Evolutionary conservation across 2,797 vertebrate species (phyloP).

Genomic region (Graptemys geographica): DNA sequence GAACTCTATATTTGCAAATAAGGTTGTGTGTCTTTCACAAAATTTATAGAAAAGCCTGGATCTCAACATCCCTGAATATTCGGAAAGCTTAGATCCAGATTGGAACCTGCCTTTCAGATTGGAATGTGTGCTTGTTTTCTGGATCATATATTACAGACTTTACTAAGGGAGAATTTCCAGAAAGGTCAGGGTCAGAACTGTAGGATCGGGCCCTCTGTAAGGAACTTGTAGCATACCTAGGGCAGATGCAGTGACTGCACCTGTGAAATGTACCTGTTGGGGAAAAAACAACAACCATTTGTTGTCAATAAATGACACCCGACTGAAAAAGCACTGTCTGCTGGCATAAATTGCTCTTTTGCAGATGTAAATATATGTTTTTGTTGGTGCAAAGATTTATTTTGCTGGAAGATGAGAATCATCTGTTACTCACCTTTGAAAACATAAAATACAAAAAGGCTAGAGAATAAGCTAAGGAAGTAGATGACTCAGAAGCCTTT

Average conservation of each 20-base stretch:
- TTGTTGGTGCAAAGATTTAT: background rate
- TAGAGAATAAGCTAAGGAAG: background rate
- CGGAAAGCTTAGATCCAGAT: background rate
- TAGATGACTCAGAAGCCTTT: background rate
- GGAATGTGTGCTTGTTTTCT: background rate
- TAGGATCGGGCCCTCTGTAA: background rate
- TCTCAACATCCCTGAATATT: background rate
- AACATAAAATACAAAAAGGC: background rate
- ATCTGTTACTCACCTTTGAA: background rate
- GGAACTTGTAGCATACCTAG: rapidly evolving
- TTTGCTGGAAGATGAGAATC: background rate
- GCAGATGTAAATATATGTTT: rapidly evolving
- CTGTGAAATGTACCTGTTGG: background rate
- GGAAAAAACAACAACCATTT: background rate
- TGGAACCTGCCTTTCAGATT: background rate
- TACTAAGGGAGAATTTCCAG: background rate
- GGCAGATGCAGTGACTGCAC: background rate
- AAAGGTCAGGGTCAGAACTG: background rate
- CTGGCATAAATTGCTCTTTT: background rate
- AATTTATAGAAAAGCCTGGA: background rate
- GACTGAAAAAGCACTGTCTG: background rate
- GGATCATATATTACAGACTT: background rate
- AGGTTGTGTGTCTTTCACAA: background rate
- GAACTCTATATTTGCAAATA: background rate
- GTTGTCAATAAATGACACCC: background rate